A percentile compares a stretch with the other conserved stretches of the same genome.
Evolutionary conservation across 2,888 invertebrate genomes (phyloP).

Genomic region (Dendrolimus houi): DNA sequence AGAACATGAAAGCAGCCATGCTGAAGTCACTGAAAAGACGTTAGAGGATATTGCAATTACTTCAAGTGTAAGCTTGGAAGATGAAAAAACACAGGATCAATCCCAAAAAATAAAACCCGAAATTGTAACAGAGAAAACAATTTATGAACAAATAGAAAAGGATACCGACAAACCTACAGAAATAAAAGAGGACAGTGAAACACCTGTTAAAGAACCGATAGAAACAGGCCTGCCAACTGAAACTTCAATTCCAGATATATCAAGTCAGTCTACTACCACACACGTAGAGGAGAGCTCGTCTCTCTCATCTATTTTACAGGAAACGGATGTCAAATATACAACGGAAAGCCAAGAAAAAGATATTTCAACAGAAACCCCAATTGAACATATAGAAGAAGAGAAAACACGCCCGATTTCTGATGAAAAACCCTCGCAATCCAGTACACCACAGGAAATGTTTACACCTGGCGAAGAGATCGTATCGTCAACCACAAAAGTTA

Average conservation of each 20-base stretch:
- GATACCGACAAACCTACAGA: slow-evolving; percentile 18
- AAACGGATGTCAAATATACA: slow-evolving; percentile 3
- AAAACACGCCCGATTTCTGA: slow-evolving; percentile 15
- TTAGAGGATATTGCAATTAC: not conserved
- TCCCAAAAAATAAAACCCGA: slow-evolving; percentile 6
- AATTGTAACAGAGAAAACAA: slow-evolving; percentile 9
- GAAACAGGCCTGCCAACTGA: slow-evolving; percentile 1
- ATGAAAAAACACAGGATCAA: not conserved
- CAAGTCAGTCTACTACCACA: not conserved
- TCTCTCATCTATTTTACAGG: not conserved
- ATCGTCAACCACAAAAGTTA: slow-evolving; percentile 6
- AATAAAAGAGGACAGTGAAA: slow-evolving; percentile 11
- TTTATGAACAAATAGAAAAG: slow-evolving; percentile 11
- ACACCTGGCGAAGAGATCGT: slow-evolving; percentile 17
- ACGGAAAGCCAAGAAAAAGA: slow-evolving; percentile 5
- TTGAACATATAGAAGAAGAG: slow-evolving; percentile 9
- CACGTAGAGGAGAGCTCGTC: not conserved
- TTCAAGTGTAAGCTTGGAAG: not conserved
- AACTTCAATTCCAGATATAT: slow-evolving; percentile 6
- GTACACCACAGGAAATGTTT: slow-evolving; percentile 12
- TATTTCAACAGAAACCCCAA: slow-evolving; percentile 10
- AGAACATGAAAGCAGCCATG: not conserved
- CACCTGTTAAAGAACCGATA: slow-evolving; percentile 1
- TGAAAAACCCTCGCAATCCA: slow-evolving; percentile 15
- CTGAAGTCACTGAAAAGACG: not conserved